Percentiles rank a stretch among this genome's conserved stretches.
These are phyloP conservation scores for Litocranius walleri DNA, from an alignment of 2,113 vertebrate species.

Conservation along the genomic window DNA sequence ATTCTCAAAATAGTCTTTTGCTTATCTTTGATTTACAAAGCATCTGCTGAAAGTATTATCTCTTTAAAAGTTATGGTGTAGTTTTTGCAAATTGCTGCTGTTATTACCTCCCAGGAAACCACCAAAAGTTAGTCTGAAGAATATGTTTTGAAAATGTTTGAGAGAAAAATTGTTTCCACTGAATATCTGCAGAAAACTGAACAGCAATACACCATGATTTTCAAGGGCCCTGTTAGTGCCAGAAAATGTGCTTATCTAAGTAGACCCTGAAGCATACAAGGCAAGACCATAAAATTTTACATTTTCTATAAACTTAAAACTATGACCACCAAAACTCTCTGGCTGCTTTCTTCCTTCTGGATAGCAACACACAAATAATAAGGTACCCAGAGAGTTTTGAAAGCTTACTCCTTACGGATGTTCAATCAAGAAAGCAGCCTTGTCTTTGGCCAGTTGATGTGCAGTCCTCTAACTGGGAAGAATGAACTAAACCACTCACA, in stretches of 20 bases:
- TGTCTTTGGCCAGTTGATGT: not conserved
- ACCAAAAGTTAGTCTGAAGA: not conserved
- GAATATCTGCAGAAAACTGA: not conserved
- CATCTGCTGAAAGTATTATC: not conserved
- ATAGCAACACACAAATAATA: not conserved
- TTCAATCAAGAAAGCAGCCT: not conserved
- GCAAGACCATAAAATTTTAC: not conserved
- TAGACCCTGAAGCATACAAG: not conserved
- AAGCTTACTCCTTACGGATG: not conserved
- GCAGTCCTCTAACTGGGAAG: not conserved
- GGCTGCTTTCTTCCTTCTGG: not conserved
- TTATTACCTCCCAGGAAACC: not conserved
- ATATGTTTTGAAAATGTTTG: not conserved
- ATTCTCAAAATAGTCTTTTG: not conserved
- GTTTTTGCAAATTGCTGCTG: not conserved
- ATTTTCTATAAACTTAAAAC: not conserved
- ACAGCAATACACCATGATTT: not conserved
- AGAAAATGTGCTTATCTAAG: not conserved
- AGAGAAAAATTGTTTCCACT: not conserved
- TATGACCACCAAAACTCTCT: not conserved
- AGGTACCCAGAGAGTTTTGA: not conserved
- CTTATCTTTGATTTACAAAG: not conserved
- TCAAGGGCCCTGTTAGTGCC: not conserved
- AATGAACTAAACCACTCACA: not conserved
- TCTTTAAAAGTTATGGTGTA: not conserved